These are phyloP conservation scores for Chlorops oryzae DNA, from an alignment of 1,140 invertebrate species.

Conservation along the genomic window DNA sequence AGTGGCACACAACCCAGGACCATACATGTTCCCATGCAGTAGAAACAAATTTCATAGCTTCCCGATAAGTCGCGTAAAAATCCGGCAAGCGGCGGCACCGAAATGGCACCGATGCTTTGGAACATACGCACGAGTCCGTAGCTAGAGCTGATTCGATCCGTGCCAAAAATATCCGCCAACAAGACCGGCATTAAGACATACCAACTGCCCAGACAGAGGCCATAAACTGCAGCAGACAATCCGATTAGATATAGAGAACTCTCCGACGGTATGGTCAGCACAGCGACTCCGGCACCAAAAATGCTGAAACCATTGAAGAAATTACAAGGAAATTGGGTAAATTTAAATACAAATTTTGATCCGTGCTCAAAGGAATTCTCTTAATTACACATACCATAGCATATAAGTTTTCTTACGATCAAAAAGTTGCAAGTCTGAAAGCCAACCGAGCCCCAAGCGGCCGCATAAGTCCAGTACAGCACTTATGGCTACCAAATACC, in stretches of 20 bases:
- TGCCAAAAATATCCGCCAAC: constrained; percentile 65
- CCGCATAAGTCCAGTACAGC: constrained; percentile 64
- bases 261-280: constrained; percentile 59
- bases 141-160: constrained; percentile 64
- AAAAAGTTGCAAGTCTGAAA: constrained; percentile 65
- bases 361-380: no score
- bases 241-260: constrained; percentile 59
- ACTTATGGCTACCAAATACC: constrained; percentile 65
- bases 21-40: constrained; percentile 72
- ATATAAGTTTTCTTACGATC: constrained; percentile 65
- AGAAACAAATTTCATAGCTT: constrained; percentile 63
- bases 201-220: constrained; percentile 67
- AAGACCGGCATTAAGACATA: constrained; percentile 67
- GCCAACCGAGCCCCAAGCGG: constrained; percentile 61
- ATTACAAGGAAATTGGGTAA: constrained; percentile 5
- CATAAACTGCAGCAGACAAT: constrained; percentile 57
- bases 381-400: constrained; percentile 53
- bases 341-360: no score
- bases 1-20: constrained; percentile 60
- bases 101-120: constrained; percentile 67
- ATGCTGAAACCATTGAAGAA: no score
- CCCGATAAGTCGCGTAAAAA: constrained; percentile 62
- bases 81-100: constrained; percentile 63
- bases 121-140: constrained; percentile 70
- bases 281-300: constrained; percentile 60